Percentiles rank a stretch among this genome's conserved stretches.
phyloP scores from a whole-genome alignment of 2,888 invertebrate species.

The Dendrolimus houi region DNA sequence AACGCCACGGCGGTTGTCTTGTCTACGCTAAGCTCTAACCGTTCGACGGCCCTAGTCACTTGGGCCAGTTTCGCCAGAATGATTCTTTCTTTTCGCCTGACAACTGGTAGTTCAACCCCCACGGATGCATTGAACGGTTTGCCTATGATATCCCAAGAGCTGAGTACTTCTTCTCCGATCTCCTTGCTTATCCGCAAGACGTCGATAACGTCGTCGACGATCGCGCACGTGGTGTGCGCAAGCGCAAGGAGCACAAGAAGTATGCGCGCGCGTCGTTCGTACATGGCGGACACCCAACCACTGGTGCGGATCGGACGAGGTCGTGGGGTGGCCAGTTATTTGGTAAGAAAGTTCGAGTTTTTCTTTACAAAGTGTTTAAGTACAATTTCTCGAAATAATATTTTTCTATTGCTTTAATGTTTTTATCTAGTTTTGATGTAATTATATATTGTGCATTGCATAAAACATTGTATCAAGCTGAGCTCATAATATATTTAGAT shows the following conservation, averaged over 20 bases:
- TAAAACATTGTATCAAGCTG: too few species aligned
- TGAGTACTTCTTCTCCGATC: constrained; percentile 75
- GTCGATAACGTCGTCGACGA: constrained; percentile 78
- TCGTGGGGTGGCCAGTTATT: constrained; percentile 39
- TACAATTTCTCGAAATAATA: too few species aligned
- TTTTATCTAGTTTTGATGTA: too few species aligned
- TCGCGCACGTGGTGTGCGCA: constrained; percentile 40
- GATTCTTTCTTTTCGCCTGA: constrained; percentile 77
- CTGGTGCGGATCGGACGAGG: constrained; percentile 37
- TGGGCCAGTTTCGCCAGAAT: constrained; percentile 67
- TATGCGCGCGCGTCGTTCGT: constrained; percentile 40
- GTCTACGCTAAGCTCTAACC: constrained; percentile 43
- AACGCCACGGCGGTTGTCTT: constrained; percentile 36
- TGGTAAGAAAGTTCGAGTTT: neutral
- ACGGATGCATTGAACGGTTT: constrained; percentile 67
- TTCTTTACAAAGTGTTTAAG: too few species aligned
- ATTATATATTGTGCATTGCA: too few species aligned
- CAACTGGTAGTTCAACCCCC: constrained; percentile 77
- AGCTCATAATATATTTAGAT: too few species aligned
- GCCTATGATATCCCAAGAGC: constrained; percentile 80
- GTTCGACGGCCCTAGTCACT: constrained; percentile 44
- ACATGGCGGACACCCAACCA: constrained; percentile 55
- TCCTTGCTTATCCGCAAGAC: constrained; percentile 77
- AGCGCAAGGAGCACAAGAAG: constrained; percentile 39
- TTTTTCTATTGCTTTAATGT: too few species aligned